phyloP scores from a whole-genome alignment of 1,140 invertebrate genomes.

The Heliconius hermathena region DNA sequence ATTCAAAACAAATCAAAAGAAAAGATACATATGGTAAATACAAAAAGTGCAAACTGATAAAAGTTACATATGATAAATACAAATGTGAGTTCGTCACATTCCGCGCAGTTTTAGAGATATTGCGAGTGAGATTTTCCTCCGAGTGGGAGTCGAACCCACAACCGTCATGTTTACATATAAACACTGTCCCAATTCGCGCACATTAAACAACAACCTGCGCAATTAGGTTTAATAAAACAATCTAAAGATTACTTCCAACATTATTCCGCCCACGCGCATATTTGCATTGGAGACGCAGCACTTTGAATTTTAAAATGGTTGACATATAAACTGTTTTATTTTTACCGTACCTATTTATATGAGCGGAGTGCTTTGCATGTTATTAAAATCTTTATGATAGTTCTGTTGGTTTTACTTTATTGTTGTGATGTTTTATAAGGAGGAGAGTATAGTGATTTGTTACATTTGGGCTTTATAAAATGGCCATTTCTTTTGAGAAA shows the following conservation, averaged over 20 bases:
- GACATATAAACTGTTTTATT: conserved; percentile 21
- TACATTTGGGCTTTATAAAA: too few relatives aligned
- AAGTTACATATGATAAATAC: too few relatives aligned
- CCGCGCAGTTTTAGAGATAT: too few relatives aligned
- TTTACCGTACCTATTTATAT: conserved; percentile 2
- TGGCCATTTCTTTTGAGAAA: too few relatives aligned
- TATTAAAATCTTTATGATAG: conserved; percentile 1
- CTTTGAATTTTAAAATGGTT: conserved; percentile 23
- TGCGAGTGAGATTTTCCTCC: too few relatives aligned
- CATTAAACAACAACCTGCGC: neutral
- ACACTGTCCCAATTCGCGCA: too few relatives aligned
- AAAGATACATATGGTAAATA: too few relatives aligned
- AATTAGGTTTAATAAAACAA: neutral
- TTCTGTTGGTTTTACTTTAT: neutral
- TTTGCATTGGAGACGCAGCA: conserved; percentile 17
- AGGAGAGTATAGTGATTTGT: too few relatives aligned
- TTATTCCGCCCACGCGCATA: conserved; percentile 21
- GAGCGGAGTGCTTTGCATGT: neutral
- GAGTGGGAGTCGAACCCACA: neutral
- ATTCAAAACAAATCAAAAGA: too few relatives aligned
- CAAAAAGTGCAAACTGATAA: too few relatives aligned
- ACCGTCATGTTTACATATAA: neutral
- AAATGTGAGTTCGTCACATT: too few relatives aligned
- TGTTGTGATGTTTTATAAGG: too few relatives aligned
- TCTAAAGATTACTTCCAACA: neutral